Base-by-base conservation (phyloP, 2,113 vertebrate genomes). In the Caranx ignobilis region DNA sequence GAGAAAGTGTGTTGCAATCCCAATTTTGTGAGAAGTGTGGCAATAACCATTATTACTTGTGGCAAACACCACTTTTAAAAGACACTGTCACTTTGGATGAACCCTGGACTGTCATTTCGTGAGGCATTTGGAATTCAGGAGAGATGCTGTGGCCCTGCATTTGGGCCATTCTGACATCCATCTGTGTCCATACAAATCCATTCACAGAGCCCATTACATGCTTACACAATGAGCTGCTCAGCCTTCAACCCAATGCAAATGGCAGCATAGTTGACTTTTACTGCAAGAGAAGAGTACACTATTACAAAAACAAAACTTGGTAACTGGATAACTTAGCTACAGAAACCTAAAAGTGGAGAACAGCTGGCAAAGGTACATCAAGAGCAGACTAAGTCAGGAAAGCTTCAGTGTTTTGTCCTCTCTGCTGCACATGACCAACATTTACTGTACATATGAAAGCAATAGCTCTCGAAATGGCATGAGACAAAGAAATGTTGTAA, bases 141-240 rank as follows among this genome's bases (percentile, higher is more conserved):
- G 18, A 55, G 60, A 77, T 6, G 5, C 21, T 18, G 39, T 26
- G 76, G 19, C 55, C 61, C 72, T 81, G 61, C 55, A 70, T 86
- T 81, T 56, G 66, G 41, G 21, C 55, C 61, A 34, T 65, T 55
- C 59, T 65, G 69, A 61, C 64, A 82, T 71, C 70, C 75, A 77
- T 81, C 68, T 77, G 75, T 50, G 52, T 52, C 35, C 18, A 43
- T 67, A n/a, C 55, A 48, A 74, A 47, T 2, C 16, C 64, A 70
- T 83, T 83, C 70, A 68, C 41, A 57, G 34, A 81, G 85, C 11
- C 52, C 77, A 81, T 74, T 65, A 82, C 26, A 59, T 41, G 52
- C 41, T 67, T 43, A 47, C 55, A 81, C 73, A 70, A 72, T 43
- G 62, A 79, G 67, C 67, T 12, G 79, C 68, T 84, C 56, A 50